Percentiles rank a stretch among this genome's conserved stretches.
These are phyloP conservation scores for Montifringilla adamsi DNA, from an alignment of 2,113 vertebrate genomes.

Conservation along the genomic window DNA sequence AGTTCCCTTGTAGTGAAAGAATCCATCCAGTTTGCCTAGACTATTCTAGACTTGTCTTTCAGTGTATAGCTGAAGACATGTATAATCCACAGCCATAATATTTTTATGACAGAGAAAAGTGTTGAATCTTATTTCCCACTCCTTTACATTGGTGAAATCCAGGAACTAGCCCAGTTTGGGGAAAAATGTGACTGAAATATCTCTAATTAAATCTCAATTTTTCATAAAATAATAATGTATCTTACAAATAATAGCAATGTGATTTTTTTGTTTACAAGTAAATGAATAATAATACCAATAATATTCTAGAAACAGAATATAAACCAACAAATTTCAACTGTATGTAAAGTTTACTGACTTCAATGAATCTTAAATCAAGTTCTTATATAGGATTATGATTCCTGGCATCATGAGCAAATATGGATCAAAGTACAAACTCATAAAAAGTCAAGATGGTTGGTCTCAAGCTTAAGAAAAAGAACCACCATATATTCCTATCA, in stretches of 20 bases:
- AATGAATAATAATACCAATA: not conserved
- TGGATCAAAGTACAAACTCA: not conserved
- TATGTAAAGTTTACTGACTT: not conserved
- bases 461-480: not conserved
- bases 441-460: not conserved
- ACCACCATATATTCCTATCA: not conserved
- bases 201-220: not conserved
- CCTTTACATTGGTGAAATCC: not conserved
- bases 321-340: not conserved
- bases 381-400: not conserved
- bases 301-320: not conserved
- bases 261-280: not conserved
- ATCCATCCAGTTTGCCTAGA: not conserved
- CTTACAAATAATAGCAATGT: not conserved
- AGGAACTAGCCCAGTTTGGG: not conserved
- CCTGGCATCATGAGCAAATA: not conserved
- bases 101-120: not conserved
- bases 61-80: not conserved
- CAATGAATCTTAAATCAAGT: not conserved
- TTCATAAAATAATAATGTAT: not conserved
- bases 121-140: not conserved
- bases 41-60: not conserved
- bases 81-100: not conserved
- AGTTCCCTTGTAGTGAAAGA: not conserved
- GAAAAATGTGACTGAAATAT: not conserved